Evolutionary conservation across 2,797 vertebrate genomes (phyloP).

Genomic region (Lerista edwardsae): DNA sequence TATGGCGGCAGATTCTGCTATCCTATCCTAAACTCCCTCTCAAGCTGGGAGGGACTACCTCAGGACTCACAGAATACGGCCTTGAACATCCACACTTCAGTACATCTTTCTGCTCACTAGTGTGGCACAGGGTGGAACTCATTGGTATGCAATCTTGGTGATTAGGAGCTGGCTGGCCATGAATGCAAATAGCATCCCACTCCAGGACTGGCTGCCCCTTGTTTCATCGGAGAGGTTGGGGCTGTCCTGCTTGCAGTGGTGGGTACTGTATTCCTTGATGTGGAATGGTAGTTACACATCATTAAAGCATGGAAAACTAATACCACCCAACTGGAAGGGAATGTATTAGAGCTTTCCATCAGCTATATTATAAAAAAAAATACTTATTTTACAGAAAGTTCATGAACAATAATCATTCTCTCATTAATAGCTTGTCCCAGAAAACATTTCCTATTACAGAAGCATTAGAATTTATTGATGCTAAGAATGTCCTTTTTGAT

Average conservation of each 20-base stretch:
- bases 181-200: neutral
- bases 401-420: conserved; percentile 62
- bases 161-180: neutral
- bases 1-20: too few species aligned
- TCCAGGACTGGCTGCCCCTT: neutral
- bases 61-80: neutral
- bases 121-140: neutral
- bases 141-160: neutral
- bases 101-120: neutral
- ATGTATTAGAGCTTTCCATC: conserved; percentile 43
- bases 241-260: neutral
- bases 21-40: too few species aligned
- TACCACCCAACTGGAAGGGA: conserved; percentile 32
- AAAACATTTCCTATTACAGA: conserved; percentile 71
- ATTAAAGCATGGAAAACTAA: conserved; percentile 29
- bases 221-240: neutral
- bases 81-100: neutral
- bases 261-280: too few species aligned
- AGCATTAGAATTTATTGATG: conserved; percentile 63
- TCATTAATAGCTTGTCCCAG: conserved; percentile 53
- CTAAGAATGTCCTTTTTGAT: conserved; percentile 74
- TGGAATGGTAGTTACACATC: conserved; percentile 9
- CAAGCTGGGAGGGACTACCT: too few species aligned
- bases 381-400: conserved; percentile 64
- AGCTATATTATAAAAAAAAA: conserved; percentile 53